Evolutionary conservation across 2,888 invertebrate species (phyloP), one percentile per base, ranked within the genome.

Genomic region (Rapana venosa): DNA sequence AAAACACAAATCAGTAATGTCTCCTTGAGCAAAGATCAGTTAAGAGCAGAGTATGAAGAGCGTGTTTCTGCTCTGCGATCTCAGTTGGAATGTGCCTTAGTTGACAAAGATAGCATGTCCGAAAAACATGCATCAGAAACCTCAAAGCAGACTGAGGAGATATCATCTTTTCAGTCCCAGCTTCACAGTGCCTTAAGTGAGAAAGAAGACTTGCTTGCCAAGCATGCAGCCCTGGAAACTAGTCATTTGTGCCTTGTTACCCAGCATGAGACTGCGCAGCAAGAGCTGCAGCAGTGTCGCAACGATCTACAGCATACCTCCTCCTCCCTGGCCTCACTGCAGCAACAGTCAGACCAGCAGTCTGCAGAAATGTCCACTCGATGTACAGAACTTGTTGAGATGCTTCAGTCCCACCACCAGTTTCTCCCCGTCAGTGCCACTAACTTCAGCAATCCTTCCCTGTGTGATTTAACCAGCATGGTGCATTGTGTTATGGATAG

Each of bases 301-400:
- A 70, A 47, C 35, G 90, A 90, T 30, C 74, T 90, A 47, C 61
- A 87, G 47, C 61, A 85, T 36, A 77, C 87, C 84, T 85, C 84
- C 74, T 74, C 89, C 89, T 89, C 89, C 89, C 89, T 89, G 89
- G 89, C 85, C 89, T 74, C 74, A 85, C 74, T 89, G 85, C 89
- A 89, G 85, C 85, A 89, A 70, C 89, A 89, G 32, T 61, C 61
- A 66, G 36, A 89, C 35, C 89, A 89, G 85, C 35, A 85, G 2
- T 30, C 70, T 20, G 36, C 84, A n/a, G 36, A 30, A 13, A 15
- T 89, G 70, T 83, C 85, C 22, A 30, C 58, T 4, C 74, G 35
- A 1, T 89, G 89, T 85, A 22, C 85, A 85, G 56, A 89, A 58
- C 26, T 89, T 85, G 85, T 84, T 22, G 56, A 85, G 15, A 84